Percentiles rank a stretch among this genome's conserved stretches.
Evolutionary conservation across 2,797 vertebrate genomes (phyloP).

Genomic region (Molossus alvarezi): DNA sequence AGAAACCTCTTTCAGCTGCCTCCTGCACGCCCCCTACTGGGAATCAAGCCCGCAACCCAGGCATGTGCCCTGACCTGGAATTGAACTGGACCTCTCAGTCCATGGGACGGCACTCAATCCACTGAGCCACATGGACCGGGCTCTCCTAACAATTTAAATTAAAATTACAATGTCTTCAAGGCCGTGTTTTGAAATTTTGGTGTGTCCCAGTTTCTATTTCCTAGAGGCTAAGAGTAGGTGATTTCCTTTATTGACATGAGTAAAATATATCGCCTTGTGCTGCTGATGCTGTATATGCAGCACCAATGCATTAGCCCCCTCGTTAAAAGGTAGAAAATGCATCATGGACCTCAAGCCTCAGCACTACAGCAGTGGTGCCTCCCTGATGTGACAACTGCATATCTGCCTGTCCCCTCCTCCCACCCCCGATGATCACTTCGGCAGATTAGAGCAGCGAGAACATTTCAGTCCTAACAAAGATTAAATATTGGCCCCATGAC

Average conservation of each 20-base stretch:
- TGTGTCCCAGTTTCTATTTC: constrained; percentile 40
- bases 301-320: neutral
- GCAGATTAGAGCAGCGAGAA: neutral
- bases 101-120: no score
- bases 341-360: neutral
- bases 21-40: no score
- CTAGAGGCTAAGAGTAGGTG: constrained; percentile 38
- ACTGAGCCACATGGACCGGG: no score
- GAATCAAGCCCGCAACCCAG: no score
- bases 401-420: neutral
- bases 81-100: no score
- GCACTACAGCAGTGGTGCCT: neutral
- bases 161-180: constrained; percentile 42
- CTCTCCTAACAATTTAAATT: constrained; percentile 42
- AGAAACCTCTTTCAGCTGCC: no score
- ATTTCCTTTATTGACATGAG: constrained; percentile 41
- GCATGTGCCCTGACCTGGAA: no score
- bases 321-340: neutral
- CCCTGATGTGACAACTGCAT: neutral
- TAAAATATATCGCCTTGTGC: constrained; percentile 27
- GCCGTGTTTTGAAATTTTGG: constrained; percentile 43
- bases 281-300: neutral
- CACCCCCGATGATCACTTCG: neutral
- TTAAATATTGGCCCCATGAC: neutral
- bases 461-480: neutral